Evolutionary conservation across 2,113 vertebrate species (phyloP), one percentile per base, ranked within the genome.

Genomic region (Percopsis transmontana): DNA sequence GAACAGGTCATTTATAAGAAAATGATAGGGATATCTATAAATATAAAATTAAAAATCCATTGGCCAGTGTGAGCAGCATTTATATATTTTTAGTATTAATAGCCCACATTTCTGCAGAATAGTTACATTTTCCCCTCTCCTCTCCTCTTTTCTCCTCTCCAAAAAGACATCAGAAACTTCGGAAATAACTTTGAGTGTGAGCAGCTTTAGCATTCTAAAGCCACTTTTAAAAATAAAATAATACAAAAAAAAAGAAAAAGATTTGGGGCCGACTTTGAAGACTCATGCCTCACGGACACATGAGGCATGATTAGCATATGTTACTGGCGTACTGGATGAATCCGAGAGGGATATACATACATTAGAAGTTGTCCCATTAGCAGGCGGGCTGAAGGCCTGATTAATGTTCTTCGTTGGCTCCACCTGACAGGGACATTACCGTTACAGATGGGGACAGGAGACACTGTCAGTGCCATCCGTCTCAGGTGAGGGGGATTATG

Each of bases 401-500:
- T 91, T 88, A 79, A 90, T 85, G 78, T 70, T 72, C 81, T 67
- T 82, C 75, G 70, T 84, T 80, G 81, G 72, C 81, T 67, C 85
- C 87, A 90, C 69, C 73, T 88, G 84, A 87, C 87, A 89, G 85
- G 83, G 64, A 88, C 82, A 87, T 89, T 89, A 90, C 72, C 56
- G 82, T 86, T 91, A 90, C 85, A 75, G 86, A 90, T 91, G 88
- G 77, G 77, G 86, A 90, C 89, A 90, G 87, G 87, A 89, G 82
- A 89, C 73, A 73, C 44, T 83, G 83, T 88, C 81, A 77, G 79
- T 74, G 75, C 70, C 79, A 89, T 90, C 85, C 72, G 77, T 88
- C 85, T 87, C 67, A 72, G 62, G 64, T 66, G 71, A 60, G 5
- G 19, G 69, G 72, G 76, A 81, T 85, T 85, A 80, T 71, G 74